Base-by-base conservation (phyloP, 2,797 vertebrate genomes). In the Sebastes matsubarae region DNA sequence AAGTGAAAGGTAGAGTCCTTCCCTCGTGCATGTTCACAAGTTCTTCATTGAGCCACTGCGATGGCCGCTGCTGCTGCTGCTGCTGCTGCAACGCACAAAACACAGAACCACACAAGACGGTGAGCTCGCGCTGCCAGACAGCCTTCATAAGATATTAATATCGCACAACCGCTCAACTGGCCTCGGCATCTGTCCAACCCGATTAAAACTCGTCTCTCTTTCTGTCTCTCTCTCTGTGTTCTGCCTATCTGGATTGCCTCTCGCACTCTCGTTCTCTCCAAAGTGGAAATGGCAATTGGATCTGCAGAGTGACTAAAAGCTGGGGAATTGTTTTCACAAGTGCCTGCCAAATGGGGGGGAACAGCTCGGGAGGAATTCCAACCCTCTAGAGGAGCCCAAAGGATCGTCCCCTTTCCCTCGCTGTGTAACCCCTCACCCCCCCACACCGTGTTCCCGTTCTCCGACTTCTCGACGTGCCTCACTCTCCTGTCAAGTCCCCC, bases 281-380 rank as follows among this genome's bases (percentile, higher is more conserved):
- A 93, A 92, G 92, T 94, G 92, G 91, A 94, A 94, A 95, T 91
- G 92, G 93, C 93, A 93, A 95, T 93, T 92, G 90, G 92, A 95
- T 93, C 92, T 92, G 89, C 90, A 65, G 87, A 92, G 91, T 94
- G 93, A 95, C 93, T 94, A 93, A 95, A 94, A 92, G 92, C 93
- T 93, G 90, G 92, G 92, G 94, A 95, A 95, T 93, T 95, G 89
- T 94, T 94, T 94, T 95, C 90, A 95, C 94, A 95, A 94, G 90
- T 94, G 93, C 85, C 91, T 94, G 93, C 93, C 93, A 94, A 94
- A 94, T 88, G 89, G 92, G 90, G 87, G 85, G 81, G 36, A 83
- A 87, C 84, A 84, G 88, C 85, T 84, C 79, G 72, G 86, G 90
- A 92, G 90, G 90, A 94, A 94, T 94, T 94, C 93, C 93, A 93